A percentile compares a stretch with the other conserved stretches of the same genome.
phyloP scores from a whole-genome alignment of 2,888 invertebrate genomes.

The Epicampocera succincta region DNA sequence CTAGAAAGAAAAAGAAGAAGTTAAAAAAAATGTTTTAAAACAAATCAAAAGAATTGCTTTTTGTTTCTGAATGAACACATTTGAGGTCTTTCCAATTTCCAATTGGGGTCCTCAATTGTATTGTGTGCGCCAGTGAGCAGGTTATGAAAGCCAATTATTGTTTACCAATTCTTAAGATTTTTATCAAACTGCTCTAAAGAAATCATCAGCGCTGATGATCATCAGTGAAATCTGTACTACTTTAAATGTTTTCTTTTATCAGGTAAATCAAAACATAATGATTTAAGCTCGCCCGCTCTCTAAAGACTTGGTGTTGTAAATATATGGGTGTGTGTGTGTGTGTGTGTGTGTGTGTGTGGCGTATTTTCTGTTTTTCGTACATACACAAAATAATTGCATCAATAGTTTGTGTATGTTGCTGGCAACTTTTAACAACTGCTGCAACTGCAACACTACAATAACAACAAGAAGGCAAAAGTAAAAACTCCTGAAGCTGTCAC shows the following conservation, averaged over 20 bases:
- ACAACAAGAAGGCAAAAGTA: slow-evolving; percentile 49
- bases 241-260: slow-evolving; percentile 35
- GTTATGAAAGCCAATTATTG: slow-evolving; percentile 63
- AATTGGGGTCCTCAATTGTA: neutral
- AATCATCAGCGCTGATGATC: slow-evolving; percentile 60
- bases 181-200: slow-evolving; percentile 56
- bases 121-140: slow-evolving; percentile 15
- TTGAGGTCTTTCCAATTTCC: slow-evolving; percentile 30
- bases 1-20: too few relatives aligned
- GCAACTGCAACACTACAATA: slow-evolving; percentile 43
- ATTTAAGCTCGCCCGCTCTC: slow-evolving; percentile 46
- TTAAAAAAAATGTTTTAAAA: too few relatives aligned
- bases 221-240: slow-evolving; percentile 38
- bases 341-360: too few relatives aligned
- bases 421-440: slow-evolving; percentile 51
- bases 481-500: slow-evolving; percentile 77
- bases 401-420: slow-evolving; percentile 33
- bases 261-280: slow-evolving; percentile 55
- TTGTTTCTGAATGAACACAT: too few relatives aligned
- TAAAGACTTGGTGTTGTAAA: slow-evolving; percentile 52
- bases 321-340: too few relatives aligned
- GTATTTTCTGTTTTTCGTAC: neutral
- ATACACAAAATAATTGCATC: slow-evolving; percentile 30
- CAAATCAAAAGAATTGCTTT: too few relatives aligned
- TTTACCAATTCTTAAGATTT: slow-evolving; percentile 64